Conservation (phyloP, 2,888 invertebrate species). For the Tetragnatha montana region DNA sequence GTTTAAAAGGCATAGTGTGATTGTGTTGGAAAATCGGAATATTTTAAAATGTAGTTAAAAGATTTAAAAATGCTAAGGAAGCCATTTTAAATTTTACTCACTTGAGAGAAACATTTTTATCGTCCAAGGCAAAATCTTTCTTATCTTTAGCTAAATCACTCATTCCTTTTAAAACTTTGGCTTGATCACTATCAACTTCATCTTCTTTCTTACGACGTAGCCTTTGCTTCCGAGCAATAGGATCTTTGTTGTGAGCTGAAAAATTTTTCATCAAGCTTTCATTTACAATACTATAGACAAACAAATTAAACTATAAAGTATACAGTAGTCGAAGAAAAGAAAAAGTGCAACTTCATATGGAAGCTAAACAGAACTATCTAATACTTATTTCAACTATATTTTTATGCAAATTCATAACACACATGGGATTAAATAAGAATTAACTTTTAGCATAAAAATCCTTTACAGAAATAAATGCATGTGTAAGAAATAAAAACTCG, state of each 20-base stretch:
- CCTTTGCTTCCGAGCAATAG: slow-evolving; percentile 94
- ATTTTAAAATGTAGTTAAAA: not conserved
- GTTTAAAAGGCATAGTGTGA: not conserved
- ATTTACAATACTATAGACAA: not conserved
- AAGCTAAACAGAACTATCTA: no score
- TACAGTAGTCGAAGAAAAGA: no score
- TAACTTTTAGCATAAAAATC: no score
- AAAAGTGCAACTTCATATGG: no score
- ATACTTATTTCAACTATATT: no score
- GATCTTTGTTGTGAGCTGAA: slow-evolving; percentile 82
- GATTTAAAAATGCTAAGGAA: not conserved
- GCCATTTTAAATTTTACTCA: slow-evolving; percentile 76
- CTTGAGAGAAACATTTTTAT: slow-evolving; percentile 84
- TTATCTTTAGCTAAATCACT: slow-evolving; percentile 89
- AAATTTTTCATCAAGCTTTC: not conserved
- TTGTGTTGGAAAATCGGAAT: not conserved
- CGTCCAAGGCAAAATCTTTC: slow-evolving; percentile 80
- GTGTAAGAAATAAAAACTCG: no score
- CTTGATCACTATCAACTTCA: slow-evolving; percentile 89
- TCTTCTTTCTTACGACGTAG: slow-evolving; percentile 86
- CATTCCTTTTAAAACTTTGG: slow-evolving; percentile 92
- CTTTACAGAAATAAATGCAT: no score
- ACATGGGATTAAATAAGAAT: no score
- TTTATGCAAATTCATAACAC: no score
- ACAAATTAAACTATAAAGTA: no score